Base-by-base conservation (phyloP, 2,113 vertebrate species). In the Asarcornis scutulata region DNA sequence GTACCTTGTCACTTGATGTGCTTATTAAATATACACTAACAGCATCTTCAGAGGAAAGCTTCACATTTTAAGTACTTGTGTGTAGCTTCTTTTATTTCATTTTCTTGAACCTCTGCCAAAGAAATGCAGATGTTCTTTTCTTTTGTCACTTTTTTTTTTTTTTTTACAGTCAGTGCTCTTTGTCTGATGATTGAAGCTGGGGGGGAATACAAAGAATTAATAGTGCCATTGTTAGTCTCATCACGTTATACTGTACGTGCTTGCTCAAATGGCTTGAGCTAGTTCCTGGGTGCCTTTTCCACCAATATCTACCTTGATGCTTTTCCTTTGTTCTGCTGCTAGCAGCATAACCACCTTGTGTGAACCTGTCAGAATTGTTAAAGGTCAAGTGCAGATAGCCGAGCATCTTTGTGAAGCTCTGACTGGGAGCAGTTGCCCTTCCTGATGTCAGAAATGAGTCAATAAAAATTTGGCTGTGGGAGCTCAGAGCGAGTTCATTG, bases 71-170 rank as follows among this genome's bases (percentile, higher is more conserved):
- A 46, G 18, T 59, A 7, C 53, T 79, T 42, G 11, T 68, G 63
- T 29, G 13, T 81, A 67, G 15, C 42, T 67, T 11, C 34, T 68
- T 82, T 13, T 34, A 29, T 90, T 90, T 76, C 2, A 27, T 78
- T 87, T 89, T 44, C 52, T 76, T 87, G 84, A 81, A 56, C 22
- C 12, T 76, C 32, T 82, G 77, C 77, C 94, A n/a, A 71, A 69
- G 74, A 82, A 69, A 23, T 66, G 67, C 91, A 95, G 77, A 76
- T 87, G 94, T 87, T 31, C 59, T 52, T 87, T 95, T 76, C n/a
- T 73, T 64, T 89, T 68, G 17, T 78, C 58, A 31, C 6, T 72
- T 8, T 34, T 92, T 92, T 22, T 12, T 25, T 88, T 52, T 25
- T 25, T 93, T 90, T 93, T 75, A 38, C 48, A 84, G 27, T 42